phyloP scores from a whole-genome alignment of 2,113 vertebrate species.

The Paracanthobrama guichenoti region DNA sequence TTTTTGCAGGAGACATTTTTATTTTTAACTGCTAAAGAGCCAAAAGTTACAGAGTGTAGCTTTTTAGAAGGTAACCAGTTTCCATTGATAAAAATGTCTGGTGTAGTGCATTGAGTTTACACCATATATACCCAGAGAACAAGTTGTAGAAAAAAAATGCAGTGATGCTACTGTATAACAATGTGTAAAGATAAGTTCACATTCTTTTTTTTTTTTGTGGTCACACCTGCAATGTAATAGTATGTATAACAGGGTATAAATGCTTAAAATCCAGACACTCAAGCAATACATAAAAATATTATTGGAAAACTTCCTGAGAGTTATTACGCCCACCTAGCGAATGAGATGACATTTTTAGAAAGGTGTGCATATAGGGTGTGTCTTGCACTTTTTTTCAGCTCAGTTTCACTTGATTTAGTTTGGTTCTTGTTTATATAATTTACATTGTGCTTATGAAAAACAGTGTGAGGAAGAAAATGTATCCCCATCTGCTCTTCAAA shows the following conservation, averaged over 20 bases:
- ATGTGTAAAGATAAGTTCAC: background rate
- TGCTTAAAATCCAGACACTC: background rate
- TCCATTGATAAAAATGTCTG: background rate
- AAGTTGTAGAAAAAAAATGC: background rate
- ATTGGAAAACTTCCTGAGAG: background rate
- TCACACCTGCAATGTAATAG: background rate
- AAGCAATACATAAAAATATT: background rate
- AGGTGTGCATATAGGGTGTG: background rate
- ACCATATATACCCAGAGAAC: too few relatives aligned
- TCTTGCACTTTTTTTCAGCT: conserved; percentile 11
- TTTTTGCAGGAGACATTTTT: background rate
- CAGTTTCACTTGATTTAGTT: conserved; percentile 26
- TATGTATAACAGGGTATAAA: background rate
- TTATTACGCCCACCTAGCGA: conserved; percentile 3
- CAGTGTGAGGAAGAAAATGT: conserved; percentile 19
- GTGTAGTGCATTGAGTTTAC: background rate
- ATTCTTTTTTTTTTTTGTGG: background rate
- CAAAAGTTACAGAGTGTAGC: background rate
- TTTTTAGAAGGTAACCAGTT: background rate
- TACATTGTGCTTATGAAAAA: conserved; percentile 27
- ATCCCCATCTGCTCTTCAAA: conserved; percentile 31
- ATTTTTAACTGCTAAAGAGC: background rate
- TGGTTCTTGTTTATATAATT: conserved; percentile 16
- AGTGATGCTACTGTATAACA: background rate
- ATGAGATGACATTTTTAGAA: background rate